Evolutionary conservation across 2,113 vertebrate genomes (phyloP).

Genomic region (Potamarius usumacintae): DNA sequence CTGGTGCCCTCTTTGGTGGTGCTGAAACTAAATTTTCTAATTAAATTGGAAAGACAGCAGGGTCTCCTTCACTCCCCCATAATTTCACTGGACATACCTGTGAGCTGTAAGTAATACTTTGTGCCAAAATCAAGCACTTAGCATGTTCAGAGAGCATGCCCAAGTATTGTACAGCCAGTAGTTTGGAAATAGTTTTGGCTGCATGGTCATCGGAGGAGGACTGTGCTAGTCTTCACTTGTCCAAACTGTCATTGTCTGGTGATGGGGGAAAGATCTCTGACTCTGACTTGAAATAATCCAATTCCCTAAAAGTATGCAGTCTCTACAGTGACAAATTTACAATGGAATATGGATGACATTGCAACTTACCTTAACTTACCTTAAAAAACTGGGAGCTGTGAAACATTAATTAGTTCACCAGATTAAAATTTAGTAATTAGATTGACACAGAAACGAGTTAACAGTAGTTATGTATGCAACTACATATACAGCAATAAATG

Average conservation of each 20-base stretch:
- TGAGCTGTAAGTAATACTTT: neutral
- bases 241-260: neutral
- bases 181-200: neutral
- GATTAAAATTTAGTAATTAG: neutral
- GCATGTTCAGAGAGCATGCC: neutral
- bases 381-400: neutral
- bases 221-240: neutral
- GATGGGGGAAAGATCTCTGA: neutral
- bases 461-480: neutral
- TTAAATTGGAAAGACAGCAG: neutral
- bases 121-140: neutral
- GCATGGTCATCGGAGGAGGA: neutral
- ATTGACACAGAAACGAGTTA: neutral
- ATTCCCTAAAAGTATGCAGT: neutral
- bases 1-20: neutral
- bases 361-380: neutral
- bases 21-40: neutral
- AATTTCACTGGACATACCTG: neutral
- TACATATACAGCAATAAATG: conserved; percentile 23
- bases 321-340: neutral
- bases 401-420: neutral
- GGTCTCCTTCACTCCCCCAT: neutral
- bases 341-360: conserved; percentile 1
- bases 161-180: neutral
- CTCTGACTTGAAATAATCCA: neutral